A percentile compares a stretch with the other conserved stretches of the same genome.
These are phyloP conservation scores for Caenorhabditis briggsae DNA, from an alignment of 1,140 invertebrate genomes.

Conservation along the genomic window DNA sequence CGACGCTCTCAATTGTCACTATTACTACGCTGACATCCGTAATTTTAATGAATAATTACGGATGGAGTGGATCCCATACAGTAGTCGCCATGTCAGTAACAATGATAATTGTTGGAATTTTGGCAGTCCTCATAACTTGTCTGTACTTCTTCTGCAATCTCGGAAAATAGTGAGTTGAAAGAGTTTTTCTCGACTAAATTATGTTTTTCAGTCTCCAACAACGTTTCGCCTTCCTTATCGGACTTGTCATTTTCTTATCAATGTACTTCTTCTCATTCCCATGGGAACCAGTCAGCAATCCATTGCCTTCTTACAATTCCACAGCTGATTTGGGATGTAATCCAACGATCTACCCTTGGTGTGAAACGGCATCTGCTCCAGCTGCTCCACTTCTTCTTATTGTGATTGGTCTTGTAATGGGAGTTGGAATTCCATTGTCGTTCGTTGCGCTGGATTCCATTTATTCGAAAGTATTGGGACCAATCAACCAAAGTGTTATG, in stretches of 20 bases:
- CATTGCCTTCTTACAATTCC: slow-evolving; percentile 55
- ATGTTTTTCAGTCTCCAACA: slow-evolving; percentile 44
- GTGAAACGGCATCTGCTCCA: slow-evolving; percentile 28
- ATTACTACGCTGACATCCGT: slow-evolving; percentile 51
- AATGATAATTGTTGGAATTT: slow-evolving; percentile 51
- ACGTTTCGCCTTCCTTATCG: slow-evolving; percentile 42
- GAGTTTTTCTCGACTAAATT: neutral
- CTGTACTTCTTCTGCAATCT: slow-evolving; percentile 39
- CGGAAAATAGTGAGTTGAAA: slow-evolving; percentile 10
- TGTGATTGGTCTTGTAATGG: slow-evolving; percentile 56
- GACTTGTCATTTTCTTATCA: slow-evolving; percentile 50
- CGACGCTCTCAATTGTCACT: slow-evolving; percentile 55
- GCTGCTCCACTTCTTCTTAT: slow-evolving; percentile 26
- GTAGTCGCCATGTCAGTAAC: slow-evolving; percentile 38
- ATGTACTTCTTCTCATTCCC: slow-evolving; percentile 62
- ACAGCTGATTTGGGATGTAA: slow-evolving; percentile 51
- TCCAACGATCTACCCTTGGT: slow-evolving; percentile 49
- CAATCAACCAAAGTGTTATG: slow-evolving; percentile 60
- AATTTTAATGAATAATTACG: slow-evolving; percentile 54
- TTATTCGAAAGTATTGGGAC: slow-evolving; percentile 57
- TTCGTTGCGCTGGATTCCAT: slow-evolving; percentile 56
- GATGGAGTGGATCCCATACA: slow-evolving; percentile 50
- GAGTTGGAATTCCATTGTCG: slow-evolving; percentile 56
- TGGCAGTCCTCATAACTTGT: slow-evolving; percentile 14
- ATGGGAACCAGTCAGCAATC: slow-evolving; percentile 43